Evolutionary conservation across 2,797 vertebrate genomes (phyloP).

Genomic region (Falco peregrinus): DNA sequence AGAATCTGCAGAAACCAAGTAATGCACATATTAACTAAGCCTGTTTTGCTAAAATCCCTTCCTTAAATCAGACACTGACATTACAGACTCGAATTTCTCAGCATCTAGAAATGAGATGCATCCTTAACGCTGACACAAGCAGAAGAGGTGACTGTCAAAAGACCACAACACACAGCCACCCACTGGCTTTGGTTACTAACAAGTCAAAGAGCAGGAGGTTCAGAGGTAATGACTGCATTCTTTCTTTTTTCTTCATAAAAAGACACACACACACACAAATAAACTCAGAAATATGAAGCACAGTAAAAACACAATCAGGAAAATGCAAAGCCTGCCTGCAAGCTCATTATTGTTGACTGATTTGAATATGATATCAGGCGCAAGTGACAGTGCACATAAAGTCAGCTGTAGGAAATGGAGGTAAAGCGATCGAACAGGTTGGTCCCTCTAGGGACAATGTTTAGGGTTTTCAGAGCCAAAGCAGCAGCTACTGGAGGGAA

Average conservation of each 20-base stretch:
- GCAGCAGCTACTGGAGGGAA: background rate
- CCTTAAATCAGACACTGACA: background rate
- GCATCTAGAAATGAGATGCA: background rate
- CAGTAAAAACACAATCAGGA: background rate
- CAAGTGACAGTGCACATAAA: background rate
- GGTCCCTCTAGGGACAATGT: background rate
- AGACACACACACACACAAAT: background rate
- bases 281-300: accelerated
- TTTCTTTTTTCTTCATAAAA: background rate
- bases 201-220: background rate
- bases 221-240: background rate
- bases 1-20: background rate
- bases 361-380: background rate
- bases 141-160: background rate
- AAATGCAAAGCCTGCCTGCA: accelerated
- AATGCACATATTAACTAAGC: background rate
- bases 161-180: background rate
- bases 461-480: background rate
- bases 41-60: background rate
- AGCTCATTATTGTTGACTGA: background rate
- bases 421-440: background rate
- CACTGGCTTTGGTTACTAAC: background rate
- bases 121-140: background rate
- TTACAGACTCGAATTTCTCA: background rate
- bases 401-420: background rate